Base-by-base conservation (phyloP, 1,140 invertebrate genomes). In the Lamellibrachia luymesi region DNA sequence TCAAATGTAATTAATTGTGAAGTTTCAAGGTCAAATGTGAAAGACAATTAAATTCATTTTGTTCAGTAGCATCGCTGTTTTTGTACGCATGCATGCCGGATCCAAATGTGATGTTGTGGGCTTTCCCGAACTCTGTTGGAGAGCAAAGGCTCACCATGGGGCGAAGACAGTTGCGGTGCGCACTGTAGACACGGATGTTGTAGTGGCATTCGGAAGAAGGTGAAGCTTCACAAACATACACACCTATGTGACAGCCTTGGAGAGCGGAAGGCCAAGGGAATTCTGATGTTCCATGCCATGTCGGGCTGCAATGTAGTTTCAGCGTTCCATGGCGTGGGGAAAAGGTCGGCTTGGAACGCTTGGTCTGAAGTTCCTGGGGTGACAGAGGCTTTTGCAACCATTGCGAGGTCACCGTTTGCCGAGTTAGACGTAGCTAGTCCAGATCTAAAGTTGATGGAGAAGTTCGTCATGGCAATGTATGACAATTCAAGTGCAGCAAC, bases 311-410 rank as follows among this genome's bases (percentile, higher is more conserved):
- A 52, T 52, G 51, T 52, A 51, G 94, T 94, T 51, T 95, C 93
- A 17, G 22, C 13, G 22, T 95, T 95, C 91, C n/a, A 89, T 90
- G 93, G 94, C 52, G 92, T 92, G 90, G 93, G 95, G 27, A 95
- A 95, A 94, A 95, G 93, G 92, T 94, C 91, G 22, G 94, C 94
- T 49, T 94, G 94, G 93, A 90, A 94, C 17, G 94, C 94, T 38
- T 95, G 95, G 94, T 93, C 93, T 90, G 92, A 90, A 90, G 94
- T 91, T 94, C 56, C 91, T 92, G 94, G 95, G 51, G 93, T 94
- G 38, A 94, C 94, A 52, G 90, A 92, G 51, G 94, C 93, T 8
- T 94, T 95, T 89, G 80, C 80, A 51, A 51, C 56, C 94, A 93
- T 80, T 22, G 50, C 90, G n/a, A 38, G 22, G 51, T n/a, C 94